A percentile compares a stretch with the other conserved stretches of the same genome.
Evolutionary conservation across 2,797 vertebrate species (phyloP).

Genomic region (Enteromius trimaculatus): DNA sequence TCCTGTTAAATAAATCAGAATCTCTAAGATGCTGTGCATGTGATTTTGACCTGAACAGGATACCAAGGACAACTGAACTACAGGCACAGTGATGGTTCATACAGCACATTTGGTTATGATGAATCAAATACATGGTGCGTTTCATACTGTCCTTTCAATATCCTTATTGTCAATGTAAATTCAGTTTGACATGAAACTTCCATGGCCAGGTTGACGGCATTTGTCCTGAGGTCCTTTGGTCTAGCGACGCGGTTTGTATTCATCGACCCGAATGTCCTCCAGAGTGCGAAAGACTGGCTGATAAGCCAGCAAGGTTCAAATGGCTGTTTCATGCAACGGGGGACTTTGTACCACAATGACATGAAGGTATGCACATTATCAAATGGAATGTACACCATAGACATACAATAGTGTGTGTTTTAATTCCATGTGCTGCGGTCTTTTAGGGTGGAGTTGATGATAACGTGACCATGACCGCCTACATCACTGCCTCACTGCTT

Average conservation of each 20-base stretch:
- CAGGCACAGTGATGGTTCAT: constrained; percentile 71
- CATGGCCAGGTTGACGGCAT: constrained; percentile 81
- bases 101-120: constrained; percentile 78
- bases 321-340: constrained; percentile 78
- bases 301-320: constrained; percentile 67
- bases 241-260: constrained; percentile 77
- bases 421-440: neutral
- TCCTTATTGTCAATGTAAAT: neutral
- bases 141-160: too few relatives aligned
- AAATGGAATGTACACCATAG: neutral
- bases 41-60: constrained; percentile 64
- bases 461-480: constrained; percentile 59
- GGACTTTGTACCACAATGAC: constrained; percentile 80
- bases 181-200: neutral
- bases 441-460: constrained; percentile 62
- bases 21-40: neutral
- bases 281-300: constrained; percentile 74
- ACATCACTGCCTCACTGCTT: constrained; percentile 56
- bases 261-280: constrained; percentile 75
- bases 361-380: constrained; percentile 75
- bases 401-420: too few relatives aligned
- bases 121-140: constrained; percentile 81
- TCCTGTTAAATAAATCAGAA: too few relatives aligned
- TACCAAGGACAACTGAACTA: constrained; percentile 84
- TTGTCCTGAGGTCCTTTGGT: constrained; percentile 83